Conservation (phyloP, 2,888 invertebrate species). For the Tineola bisselliella region DNA sequence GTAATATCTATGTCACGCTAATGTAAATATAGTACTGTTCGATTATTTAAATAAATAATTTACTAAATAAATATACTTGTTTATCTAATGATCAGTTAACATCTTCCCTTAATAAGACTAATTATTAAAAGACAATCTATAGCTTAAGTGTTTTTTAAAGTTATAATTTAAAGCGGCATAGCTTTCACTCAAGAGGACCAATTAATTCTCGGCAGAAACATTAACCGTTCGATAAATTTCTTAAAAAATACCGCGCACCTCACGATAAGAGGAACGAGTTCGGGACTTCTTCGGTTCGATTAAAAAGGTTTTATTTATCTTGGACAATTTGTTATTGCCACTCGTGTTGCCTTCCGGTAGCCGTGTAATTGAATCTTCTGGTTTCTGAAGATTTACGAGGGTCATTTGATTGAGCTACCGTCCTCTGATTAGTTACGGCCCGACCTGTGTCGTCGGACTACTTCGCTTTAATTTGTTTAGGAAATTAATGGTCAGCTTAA, state of each 20-base stretch:
- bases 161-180: constrained; percentile 47
- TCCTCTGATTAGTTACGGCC: constrained; percentile 43
- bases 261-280: constrained; percentile 39
- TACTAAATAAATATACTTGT: not conserved
- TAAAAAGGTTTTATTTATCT: constrained; percentile 64
- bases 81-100: not conserved
- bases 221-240: constrained; percentile 56
- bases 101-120: not conserved
- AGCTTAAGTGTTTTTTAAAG: constrained; percentile 43
- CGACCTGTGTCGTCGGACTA: not conserved
- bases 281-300: constrained; percentile 31
- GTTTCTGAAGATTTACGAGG: constrained; percentile 55
- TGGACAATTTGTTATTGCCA: constrained; percentile 65
- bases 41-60: no score
- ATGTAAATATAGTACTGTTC: no score
- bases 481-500: constrained; percentile 7
- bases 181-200: constrained; percentile 48
- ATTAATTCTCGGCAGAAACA: constrained; percentile 55
- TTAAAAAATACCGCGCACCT: constrained; percentile 34
- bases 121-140: constrained; percentile 25
- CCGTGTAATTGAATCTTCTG: constrained; percentile 64
- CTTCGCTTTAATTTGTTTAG: constrained; percentile 6
- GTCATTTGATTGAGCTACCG: constrained; percentile 53
- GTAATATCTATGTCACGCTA: no score
- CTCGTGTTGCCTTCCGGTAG: constrained; percentile 57